A percentile compares a stretch with the other conserved stretches of the same genome.
Conservation (phyloP, 2,888 invertebrate genomes). For the Diogma glabrata region DNA sequence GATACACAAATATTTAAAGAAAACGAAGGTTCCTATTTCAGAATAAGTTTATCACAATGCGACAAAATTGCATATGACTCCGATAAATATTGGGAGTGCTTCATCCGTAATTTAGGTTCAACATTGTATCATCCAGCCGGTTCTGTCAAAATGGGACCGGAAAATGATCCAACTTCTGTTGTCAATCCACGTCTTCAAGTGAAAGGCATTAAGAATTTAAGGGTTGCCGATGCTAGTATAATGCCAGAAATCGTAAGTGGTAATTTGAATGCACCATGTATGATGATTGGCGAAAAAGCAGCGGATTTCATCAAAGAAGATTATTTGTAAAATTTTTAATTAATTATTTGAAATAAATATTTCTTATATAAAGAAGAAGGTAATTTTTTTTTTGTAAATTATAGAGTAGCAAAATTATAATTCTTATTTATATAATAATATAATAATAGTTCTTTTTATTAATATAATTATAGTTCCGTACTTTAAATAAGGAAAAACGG, state of each 20-base stretch:
- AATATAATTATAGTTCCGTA: too few relatives aligned
- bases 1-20: conserved; percentile 34
- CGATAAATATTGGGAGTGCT: conserved; percentile 45
- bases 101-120: conserved; percentile 40
- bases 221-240: conserved; percentile 52
- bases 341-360: too few relatives aligned
- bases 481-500: too few relatives aligned
- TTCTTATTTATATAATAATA: too few relatives aligned
- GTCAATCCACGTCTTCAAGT: conserved; percentile 41
- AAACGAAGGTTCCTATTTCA: conserved; percentile 30
- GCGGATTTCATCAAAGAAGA: conserved; percentile 49
- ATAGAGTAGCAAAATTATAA: too few relatives aligned
- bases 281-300: conserved; percentile 56
- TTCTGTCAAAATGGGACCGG: conserved; percentile 55
- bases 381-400: too few relatives aligned
- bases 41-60: conserved; percentile 42
- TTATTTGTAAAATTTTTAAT: too few relatives aligned
- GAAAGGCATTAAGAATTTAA: conserved; percentile 39
- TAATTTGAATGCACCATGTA: conserved; percentile 48
- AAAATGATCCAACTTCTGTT: conserved; percentile 37
- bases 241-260: conserved; percentile 53
- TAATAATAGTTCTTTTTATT: too few relatives aligned
- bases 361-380: too few relatives aligned
- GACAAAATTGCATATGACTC: conserved; percentile 27
- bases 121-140: conserved; percentile 57